These are phyloP conservation scores for Nasonovia ribisnigri DNA, from an alignment of 2,888 invertebrate species.

Conservation along the genomic window DNA sequence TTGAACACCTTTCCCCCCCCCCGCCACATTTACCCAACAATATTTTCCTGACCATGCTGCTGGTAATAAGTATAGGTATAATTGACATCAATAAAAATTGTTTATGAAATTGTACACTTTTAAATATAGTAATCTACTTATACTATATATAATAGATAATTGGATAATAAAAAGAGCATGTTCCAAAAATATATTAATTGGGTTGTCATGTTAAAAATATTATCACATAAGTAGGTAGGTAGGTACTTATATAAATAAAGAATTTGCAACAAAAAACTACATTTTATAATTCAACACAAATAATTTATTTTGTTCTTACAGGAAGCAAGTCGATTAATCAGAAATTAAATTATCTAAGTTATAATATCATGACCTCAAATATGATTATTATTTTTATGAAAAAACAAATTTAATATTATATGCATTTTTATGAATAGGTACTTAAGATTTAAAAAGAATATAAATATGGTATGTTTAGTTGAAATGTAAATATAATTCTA, in stretches of 20 bases:
- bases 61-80: not conserved
- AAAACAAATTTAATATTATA: not conserved
- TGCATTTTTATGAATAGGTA: not conserved
- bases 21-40: too few relatives aligned
- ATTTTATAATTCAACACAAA: constrained; percentile 21
- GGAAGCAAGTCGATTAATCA: not conserved
- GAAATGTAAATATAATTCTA: not conserved
- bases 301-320: constrained; percentile 25
- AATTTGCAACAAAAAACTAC: not conserved
- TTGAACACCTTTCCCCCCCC: too few relatives aligned
- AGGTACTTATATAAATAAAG: not conserved
- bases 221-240: not conserved
- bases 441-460: not conserved
- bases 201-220: not conserved
- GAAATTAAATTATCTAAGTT: not conserved
- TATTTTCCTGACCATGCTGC: too few relatives aligned
- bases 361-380: constrained; percentile 33
- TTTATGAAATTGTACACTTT: not conserved
- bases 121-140: not conserved
- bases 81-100: not conserved
- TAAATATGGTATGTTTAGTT: not conserved
- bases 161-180: not conserved
- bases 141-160: not conserved
- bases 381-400: not conserved
- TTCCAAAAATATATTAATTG: not conserved